Evolutionary conservation across 2,797 vertebrate genomes (phyloP).

Genomic region (Sebastes minor): DNA sequence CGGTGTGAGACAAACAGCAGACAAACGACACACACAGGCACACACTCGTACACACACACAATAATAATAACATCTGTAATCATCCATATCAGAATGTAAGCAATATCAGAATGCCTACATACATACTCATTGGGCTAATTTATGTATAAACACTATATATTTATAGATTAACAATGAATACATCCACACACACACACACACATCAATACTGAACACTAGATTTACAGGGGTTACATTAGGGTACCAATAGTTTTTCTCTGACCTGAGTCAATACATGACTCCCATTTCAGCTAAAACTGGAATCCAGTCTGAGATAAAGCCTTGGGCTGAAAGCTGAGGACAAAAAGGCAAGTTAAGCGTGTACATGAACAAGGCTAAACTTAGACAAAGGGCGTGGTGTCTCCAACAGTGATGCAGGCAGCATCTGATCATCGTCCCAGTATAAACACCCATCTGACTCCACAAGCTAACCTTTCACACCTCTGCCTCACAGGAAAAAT

Average conservation of each 20-base stretch:
- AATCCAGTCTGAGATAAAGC: conserved; percentile 44
- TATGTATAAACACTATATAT: neutral
- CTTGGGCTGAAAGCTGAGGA: conserved; percentile 59
- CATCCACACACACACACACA: neutral
- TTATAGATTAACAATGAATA: neutral
- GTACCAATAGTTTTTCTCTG: conserved; percentile 8
- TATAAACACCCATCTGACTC: conserved; percentile 72
- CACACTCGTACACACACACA: no score
- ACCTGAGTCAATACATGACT: conserved; percentile 23
- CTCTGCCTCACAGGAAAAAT: conserved; percentile 68
- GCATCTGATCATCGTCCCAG: conserved; percentile 71
- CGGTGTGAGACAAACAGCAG: no score
- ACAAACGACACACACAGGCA: no score
- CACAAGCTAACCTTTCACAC: conserved; percentile 74
- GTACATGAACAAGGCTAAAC: conserved; percentile 75
- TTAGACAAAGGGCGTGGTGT: conserved; percentile 73
- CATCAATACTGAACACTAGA: neutral
- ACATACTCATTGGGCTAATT: neutral
- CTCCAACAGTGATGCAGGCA: conserved; percentile 66
- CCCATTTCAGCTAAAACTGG: conserved; percentile 44
- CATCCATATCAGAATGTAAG: neutral
- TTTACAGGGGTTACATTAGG: conserved; percentile 10
- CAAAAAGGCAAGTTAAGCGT: conserved; percentile 69
- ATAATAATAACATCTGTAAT: no score
- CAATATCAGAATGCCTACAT: neutral